A percentile compares a stretch with the other conserved stretches of the same genome.
phyloP scores from a whole-genome alignment of 2,113 vertebrate genomes.

The Shinisaurus crocodilurus region DNA sequence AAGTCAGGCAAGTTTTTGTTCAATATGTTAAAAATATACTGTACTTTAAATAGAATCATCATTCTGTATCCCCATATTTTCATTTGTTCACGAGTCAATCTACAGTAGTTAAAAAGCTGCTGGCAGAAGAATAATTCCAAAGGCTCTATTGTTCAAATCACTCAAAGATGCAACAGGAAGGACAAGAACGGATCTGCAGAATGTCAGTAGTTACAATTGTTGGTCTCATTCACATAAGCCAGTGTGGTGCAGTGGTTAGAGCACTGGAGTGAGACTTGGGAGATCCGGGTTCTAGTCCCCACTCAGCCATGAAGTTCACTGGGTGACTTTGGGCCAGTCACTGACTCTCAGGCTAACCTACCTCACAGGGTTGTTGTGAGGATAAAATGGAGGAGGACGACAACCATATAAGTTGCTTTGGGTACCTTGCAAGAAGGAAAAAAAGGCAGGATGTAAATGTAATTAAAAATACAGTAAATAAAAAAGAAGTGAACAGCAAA shows the following conservation, averaged over 20 bases:
- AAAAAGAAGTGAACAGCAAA: too few relatives aligned
- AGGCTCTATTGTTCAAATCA: background rate
- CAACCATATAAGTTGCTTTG: too few relatives aligned
- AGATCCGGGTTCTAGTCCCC: too few relatives aligned
- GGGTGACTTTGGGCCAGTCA: too few relatives aligned
- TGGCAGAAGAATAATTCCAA: background rate
- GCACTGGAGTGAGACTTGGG: too few relatives aligned
- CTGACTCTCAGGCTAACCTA: too few relatives aligned
- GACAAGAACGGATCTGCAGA: background rate
- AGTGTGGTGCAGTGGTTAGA: too few relatives aligned
- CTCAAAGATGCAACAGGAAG: background rate
- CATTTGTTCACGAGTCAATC: background rate
- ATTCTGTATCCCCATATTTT: conserved; percentile 32
- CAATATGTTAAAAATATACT: background rate
- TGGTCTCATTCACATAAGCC: background rate
- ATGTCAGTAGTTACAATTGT: background rate
- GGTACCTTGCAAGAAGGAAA: too few relatives aligned
- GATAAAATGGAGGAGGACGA: too few relatives aligned
- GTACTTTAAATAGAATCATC: background rate
- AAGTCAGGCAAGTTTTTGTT: conserved; percentile 77
- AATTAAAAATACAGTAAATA: background rate
- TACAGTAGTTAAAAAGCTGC: conserved; percentile 38
- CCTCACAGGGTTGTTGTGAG: too few relatives aligned
- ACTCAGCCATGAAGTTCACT: too few relatives aligned
- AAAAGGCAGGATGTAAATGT: background rate